phyloP scores from a whole-genome alignment of 2,797 vertebrate genomes.

The Cottoperca gobio region DNA sequence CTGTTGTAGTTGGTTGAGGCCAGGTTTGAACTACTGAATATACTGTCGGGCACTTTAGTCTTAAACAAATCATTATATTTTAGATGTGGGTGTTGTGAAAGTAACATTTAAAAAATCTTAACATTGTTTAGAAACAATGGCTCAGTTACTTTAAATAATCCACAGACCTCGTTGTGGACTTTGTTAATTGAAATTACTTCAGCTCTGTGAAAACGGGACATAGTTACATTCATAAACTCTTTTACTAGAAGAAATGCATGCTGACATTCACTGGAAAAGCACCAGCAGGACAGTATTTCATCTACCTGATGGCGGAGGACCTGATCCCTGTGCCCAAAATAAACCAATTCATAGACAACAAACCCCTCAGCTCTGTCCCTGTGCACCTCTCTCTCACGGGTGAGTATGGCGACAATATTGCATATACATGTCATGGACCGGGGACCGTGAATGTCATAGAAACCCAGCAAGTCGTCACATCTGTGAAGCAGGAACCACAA shows the following conservation, averaged over 20 bases:
- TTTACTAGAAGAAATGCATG: slow-evolving; percentile 71
- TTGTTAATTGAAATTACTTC: not conserved
- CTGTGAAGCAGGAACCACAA: too few relatives aligned
- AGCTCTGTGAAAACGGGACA: not conserved
- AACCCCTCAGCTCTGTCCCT: slow-evolving; percentile 76
- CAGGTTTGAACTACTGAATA: not conserved
- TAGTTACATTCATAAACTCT: not conserved
- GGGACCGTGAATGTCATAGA: too few relatives aligned
- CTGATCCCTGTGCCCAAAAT: slow-evolving; percentile 41
- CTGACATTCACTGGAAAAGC: slow-evolving; percentile 74
- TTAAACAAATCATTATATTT: not conserved
- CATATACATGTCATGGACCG: not conserved
- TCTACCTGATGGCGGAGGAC: slow-evolving; percentile 82
- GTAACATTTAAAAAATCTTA: too few relatives aligned
- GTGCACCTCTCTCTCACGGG: slow-evolving; percentile 80
- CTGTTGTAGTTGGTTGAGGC: not conserved
- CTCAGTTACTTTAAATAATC: not conserved
- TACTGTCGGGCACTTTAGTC: not conserved
- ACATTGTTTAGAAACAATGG: too few relatives aligned
- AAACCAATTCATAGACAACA: rapidly evolving
- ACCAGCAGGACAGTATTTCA: slow-evolving; percentile 67
- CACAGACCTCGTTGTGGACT: not conserved
- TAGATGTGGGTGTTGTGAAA: not conserved
- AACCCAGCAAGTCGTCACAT: too few relatives aligned
- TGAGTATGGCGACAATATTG: slow-evolving; percentile 42